Evolutionary conservation across 64 coral and sea anemone species (phyloP).

Genomic region (Porites australiensis): DNA sequence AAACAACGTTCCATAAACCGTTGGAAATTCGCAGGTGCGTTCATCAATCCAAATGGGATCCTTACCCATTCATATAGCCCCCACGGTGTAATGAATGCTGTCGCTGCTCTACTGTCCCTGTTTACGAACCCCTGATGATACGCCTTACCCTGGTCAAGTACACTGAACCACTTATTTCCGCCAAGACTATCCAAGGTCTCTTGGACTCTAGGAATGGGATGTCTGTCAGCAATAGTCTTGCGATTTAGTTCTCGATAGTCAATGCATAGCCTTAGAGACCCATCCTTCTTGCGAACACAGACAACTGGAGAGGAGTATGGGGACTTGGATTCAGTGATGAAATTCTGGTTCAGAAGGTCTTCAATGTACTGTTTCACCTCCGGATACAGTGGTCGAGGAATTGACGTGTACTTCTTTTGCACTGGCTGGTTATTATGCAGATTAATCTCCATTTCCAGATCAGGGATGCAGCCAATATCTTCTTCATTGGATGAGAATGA

Average conservation of each 20-base stretch:
- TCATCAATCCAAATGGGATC: neutral
- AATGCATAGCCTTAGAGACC: slow-evolving; percentile 41
- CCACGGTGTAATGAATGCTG: neutral
- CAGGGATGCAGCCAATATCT: slow-evolving; percentile 21
- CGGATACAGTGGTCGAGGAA: slow-evolving; percentile 34
- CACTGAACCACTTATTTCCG: neutral
- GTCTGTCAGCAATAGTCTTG: slow-evolving; percentile 16
- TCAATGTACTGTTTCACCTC: slow-evolving; percentile 45
- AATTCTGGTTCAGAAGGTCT: slow-evolving; percentile 10
- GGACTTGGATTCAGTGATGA: slow-evolving; percentile 43
- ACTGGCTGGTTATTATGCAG: slow-evolving; percentile 17
- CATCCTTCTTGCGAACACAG: slow-evolving; percentile 30
- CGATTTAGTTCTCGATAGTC: slow-evolving; percentile 54
- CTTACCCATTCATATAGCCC: too few relatives aligned
- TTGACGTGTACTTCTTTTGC: slow-evolving; percentile 56
- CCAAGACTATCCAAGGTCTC: slow-evolving; percentile 9
- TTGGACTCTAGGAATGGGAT: slow-evolving; percentile 46
- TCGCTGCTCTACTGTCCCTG: neutral
- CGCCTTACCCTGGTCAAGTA: neutral
- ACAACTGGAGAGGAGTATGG: slow-evolving; percentile 37
- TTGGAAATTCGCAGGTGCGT: neutral
- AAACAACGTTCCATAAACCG: neutral
- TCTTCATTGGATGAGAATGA: slow-evolving; percentile 27
- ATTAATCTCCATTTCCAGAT: slow-evolving; percentile 43
- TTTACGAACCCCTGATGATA: neutral